These are phyloP conservation scores for Epinephelus moara DNA, from an alignment of 2,113 vertebrate genomes.

Conservation along the genomic window DNA sequence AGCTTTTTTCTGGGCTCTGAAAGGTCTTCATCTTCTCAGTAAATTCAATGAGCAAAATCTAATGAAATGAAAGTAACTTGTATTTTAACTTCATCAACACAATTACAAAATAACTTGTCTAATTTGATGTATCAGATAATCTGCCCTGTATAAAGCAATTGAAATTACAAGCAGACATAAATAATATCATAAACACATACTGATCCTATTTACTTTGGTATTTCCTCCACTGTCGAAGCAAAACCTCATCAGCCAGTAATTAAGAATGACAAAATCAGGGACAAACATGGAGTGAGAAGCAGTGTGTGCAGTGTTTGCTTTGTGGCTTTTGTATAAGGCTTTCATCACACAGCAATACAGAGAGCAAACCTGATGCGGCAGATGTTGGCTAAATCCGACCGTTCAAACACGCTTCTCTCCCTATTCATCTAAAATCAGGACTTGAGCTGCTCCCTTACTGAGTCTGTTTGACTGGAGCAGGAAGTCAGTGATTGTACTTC, in stretches of 20 bases:
- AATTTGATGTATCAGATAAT: background rate
- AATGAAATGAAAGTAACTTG: background rate
- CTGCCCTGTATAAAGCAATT: background rate
- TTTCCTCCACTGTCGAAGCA: constrained; percentile 69
- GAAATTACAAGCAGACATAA: background rate
- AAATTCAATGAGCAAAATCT: background rate
- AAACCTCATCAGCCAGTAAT: constrained; percentile 82
- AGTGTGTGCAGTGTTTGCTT: constrained; percentile 73
- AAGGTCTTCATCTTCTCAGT: background rate
- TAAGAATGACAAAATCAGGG: constrained; percentile 75
- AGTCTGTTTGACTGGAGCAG: constrained; percentile 51
- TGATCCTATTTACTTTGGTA: constrained; percentile 30
- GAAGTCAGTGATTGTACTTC: constrained; percentile 76
- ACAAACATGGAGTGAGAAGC: constrained; percentile 59
- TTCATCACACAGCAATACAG: constrained; percentile 91
- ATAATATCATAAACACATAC: background rate
- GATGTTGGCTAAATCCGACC: constrained; percentile 85
- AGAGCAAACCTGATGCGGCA: constrained; percentile 77
- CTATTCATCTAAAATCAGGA: constrained; percentile 85
- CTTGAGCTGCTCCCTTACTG: constrained; percentile 59
- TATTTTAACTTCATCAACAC: background rate
- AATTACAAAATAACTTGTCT: no score
- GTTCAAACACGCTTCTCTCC: constrained; percentile 81
- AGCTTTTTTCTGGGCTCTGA: background rate
- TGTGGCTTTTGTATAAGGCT: constrained; percentile 85